Evolutionary conservation across 2,888 invertebrate species (phyloP), one percentile per base, ranked within the genome.

Genomic region (Caenorhabditis sp.): DNA sequence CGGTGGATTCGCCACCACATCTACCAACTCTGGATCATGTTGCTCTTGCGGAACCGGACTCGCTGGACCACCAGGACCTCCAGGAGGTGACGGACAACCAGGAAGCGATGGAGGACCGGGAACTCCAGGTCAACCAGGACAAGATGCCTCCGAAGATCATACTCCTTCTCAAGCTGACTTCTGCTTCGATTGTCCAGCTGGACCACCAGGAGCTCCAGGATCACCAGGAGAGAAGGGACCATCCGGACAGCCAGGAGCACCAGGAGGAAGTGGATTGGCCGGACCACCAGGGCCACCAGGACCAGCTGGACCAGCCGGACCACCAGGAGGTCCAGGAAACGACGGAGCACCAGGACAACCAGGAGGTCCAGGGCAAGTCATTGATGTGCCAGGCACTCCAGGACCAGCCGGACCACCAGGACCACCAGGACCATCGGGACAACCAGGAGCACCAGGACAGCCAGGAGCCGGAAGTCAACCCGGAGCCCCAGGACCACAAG

Each of bases 331-430:
- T 38, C 78, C 79, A 58, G 83, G 83, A 76, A 67, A 74, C 31
- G 68, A 73, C 63, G 85, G 81, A 64, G 74, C 69, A 56, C 67
- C 77, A 57, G 82, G 82, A 70, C 67, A 77, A 49, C 67, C 68
- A 53, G 82, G 82, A 66, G 63, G 66, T 43, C 74, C 76, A 58
- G 84, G 84, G 63, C 77, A 75, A 57, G 66, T 73, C 20, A 63
- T 69, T 61, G 69, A 73, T 57, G 73, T 69, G 50, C 76, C 81
- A n/a, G 83, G 82, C 27, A 67, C 73, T 21, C 76, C 82, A 67
- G 78, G 82, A 59, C 77, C 77, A 63, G 79, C 78, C 25, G 83
- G 83, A 71, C 77, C 79, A 65, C 79, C 80, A 61, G 83, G 83
- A 67, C 78, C 77, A 50, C 62, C 74, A 59, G 84, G 84, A 66